These are phyloP conservation scores for Nemotelus nigrinus DNA, from an alignment of 2,888 invertebrate species.

Conservation along the genomic window DNA sequence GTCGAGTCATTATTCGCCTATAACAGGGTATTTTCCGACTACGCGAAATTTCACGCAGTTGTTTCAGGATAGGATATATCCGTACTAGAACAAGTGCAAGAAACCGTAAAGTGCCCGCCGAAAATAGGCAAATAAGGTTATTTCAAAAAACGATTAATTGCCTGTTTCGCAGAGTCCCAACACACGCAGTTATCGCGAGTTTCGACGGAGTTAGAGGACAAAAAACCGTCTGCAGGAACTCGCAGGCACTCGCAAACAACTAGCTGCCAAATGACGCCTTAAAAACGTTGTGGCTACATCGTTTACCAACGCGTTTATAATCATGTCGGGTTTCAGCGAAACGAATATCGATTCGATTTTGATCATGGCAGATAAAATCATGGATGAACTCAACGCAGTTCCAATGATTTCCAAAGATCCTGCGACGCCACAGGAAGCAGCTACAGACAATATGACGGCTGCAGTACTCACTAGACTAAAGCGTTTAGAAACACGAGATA, in stretches of 20 bases:
- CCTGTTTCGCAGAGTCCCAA: neutral
- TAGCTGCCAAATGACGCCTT: neutral
- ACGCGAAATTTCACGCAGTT: neutral
- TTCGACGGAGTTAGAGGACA: conserved; percentile 6
- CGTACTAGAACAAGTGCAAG: neutral
- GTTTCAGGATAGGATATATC: neutral
- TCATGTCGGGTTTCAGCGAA: neutral
- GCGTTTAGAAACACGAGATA: neutral
- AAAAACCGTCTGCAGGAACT: conserved; percentile 19
- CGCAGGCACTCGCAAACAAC: neutral
- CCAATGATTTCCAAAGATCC: neutral
- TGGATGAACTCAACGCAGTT: neutral
- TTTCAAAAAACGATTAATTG: neutral
- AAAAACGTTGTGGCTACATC: neutral
- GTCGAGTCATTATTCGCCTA: neutral
- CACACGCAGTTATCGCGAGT: neutral
- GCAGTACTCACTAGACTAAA: neutral
- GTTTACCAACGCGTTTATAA: neutral
- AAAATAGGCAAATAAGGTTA: neutral
- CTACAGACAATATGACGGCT: neutral
- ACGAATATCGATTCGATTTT: neutral
- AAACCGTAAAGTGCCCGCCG: conserved; percentile 2
- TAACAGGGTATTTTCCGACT: neutral
- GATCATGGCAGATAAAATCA: neutral
- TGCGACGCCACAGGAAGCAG: neutral